These are phyloP conservation scores for Cryptus viduatorius DNA, from an alignment of 2,888 invertebrate species.

Conservation along the genomic window DNA sequence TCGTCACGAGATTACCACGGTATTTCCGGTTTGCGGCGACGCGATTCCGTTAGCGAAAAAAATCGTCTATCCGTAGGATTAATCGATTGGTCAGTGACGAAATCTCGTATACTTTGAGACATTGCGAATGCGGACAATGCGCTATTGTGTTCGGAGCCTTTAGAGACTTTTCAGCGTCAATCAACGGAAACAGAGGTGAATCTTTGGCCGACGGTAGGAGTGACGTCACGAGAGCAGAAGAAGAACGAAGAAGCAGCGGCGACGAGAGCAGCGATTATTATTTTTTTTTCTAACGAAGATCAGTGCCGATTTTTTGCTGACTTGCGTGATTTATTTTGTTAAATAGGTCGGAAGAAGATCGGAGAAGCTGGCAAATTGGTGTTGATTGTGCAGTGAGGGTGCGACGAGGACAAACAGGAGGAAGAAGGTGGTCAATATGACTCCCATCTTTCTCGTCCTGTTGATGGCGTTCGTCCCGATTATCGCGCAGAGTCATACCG, in stretches of 20 bases:
- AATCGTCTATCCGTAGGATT: not conserved
- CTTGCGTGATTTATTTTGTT: conserved; percentile 78
- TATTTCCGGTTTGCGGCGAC: conserved; percentile 22
- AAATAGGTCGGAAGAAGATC: conserved; percentile 79
- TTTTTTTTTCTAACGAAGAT: not conserved
- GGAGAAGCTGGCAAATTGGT: conserved; percentile 73
- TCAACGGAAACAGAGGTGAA: conserved; percentile 25
- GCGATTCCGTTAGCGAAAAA: conserved; percentile 50
- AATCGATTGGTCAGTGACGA: not conserved
- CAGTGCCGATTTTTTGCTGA: conserved; percentile 73
- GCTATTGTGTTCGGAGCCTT: conserved; percentile 1
- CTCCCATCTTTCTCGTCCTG: conserved; percentile 84
- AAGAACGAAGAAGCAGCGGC: not conserved
- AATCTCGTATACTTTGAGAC: not conserved
- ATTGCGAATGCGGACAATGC: conserved; percentile 1
- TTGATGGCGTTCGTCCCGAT: conserved; percentile 85
- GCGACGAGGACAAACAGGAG: conserved; percentile 80
- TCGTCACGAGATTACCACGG: conserved; percentile 57
- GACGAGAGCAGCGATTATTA: conserved; percentile 15
- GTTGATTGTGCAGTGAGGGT: conserved; percentile 83
- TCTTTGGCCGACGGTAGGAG: conserved; percentile 20
- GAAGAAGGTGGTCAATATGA: conserved; percentile 84
- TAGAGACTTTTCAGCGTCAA: conserved; percentile 25
- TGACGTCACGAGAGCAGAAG: conserved; percentile 1
- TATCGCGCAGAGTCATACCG: conserved; percentile 82